Evolutionary conservation across 1,140 invertebrate species (phyloP).

Genomic region (Psilanteris sp.): DNA sequence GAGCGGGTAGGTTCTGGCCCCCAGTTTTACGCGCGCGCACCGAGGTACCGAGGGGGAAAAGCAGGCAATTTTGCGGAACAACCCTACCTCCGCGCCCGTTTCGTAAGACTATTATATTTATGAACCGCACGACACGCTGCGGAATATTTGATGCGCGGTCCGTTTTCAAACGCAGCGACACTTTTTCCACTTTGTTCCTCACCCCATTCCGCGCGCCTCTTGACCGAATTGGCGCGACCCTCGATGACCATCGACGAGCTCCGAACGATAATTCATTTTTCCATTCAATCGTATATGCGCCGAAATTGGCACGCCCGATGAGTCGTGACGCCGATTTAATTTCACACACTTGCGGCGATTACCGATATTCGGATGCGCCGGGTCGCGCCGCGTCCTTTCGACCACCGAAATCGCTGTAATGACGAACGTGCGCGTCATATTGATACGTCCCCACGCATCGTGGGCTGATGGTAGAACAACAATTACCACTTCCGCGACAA

Average conservation of each 20-base stretch:
- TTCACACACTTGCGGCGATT: too few relatives aligned
- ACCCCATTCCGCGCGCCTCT: conserved; percentile 5
- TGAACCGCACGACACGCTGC: conserved; percentile 3
- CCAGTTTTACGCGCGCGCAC: neutral
- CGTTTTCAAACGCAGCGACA: conserved; percentile 4
- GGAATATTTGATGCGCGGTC: conserved; percentile 5
- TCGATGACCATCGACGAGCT: conserved; percentile 16
- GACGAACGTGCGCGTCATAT: conserved; percentile 53
- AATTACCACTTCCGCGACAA: conserved; percentile 47
- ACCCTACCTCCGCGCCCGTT: conserved; percentile 15
- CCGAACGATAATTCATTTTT: conserved; percentile 2
- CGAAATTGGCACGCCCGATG: too few relatives aligned
- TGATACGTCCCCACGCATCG: conserved; percentile 15
- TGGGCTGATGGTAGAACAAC: conserved; percentile 25
- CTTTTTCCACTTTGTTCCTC: conserved; percentile 2
- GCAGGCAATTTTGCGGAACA: conserved; percentile 30
- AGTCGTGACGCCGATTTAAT: too few relatives aligned
- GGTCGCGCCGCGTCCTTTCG: neutral
- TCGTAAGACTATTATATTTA: conserved; percentile 15
- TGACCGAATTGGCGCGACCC: conserved; percentile 8
- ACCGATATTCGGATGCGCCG: too few relatives aligned
- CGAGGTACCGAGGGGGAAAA: conserved; percentile 3
- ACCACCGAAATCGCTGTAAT: conserved; percentile 49
- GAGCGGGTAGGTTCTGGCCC: neutral
- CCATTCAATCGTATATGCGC: neutral